Evolutionary conservation across 2,113 vertebrate genomes (phyloP), one percentile per base, ranked within the genome.

Genomic region (Laticauda colubrina): DNA sequence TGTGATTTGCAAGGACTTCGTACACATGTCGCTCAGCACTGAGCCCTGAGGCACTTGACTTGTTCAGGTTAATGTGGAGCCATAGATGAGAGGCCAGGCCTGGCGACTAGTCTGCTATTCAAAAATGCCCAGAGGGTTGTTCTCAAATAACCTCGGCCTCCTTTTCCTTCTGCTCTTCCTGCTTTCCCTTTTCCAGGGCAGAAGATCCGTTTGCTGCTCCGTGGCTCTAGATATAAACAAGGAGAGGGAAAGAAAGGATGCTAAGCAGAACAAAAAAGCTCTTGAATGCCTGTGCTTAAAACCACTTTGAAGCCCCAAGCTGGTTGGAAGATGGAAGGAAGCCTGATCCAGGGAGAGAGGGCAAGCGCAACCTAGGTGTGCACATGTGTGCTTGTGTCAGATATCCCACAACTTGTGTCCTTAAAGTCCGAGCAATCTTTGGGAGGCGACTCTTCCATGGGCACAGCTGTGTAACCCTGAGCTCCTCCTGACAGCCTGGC

Each of bases 171-270:
- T 3, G 21, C 5, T 11, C 57, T 8, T 26, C 24, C 86, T n/a
- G 45, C 3, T 18, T 75, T 18, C 1, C n/a, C 64, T n/a, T n/a
- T 69, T 14, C 64, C 64, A n/a, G 64, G 64, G 0, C 2, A 29
- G 29, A 69, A n/a, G 29, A 2, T 2, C 4, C 21, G 4, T 2
- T 91, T 94, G 92, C 64, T 7, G 86, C 20, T 95, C 85, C 7
- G 4, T 94, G 69, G 92, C 92, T 93, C 93, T 95, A 88, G 94
- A 92, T 54, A 81, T 69, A n/a, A 85, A 55, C 11, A 23, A 0
- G 1, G 3, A 43, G 92, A 26, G 59, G 91, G 92, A 69, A 69
- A 29, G 54, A 10, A 11, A 6, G 23, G 86, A 39, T 39, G 48
- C 1, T 8, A 59, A 91, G 48, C 18, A 43, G 43, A 53, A 51